Base-by-base conservation (phyloP, 2,888 invertebrate genomes). In the Conchocele bisecta region DNA sequence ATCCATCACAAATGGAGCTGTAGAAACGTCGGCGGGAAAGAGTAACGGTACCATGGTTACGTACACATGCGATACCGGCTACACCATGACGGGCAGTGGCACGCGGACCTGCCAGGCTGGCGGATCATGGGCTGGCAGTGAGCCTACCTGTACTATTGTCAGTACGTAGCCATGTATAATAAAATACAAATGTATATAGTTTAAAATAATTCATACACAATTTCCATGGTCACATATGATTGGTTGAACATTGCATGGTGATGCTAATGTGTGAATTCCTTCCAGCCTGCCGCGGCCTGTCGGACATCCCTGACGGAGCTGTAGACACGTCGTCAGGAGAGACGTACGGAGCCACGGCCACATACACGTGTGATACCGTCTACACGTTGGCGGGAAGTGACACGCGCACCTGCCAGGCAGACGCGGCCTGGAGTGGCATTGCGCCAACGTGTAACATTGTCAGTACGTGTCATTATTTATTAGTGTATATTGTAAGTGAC, bases 401-500 rank as follows among this genome's bases (percentile, higher is more conserved):
- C 1, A 56, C 48, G 11, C 53, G 73, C 6, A 68, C 64, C 2
- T 74, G 73, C 31, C 60, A 64, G 31, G 15, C 41, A 35, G 42
- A 64, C 31, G 65, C 68, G 6, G 37, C 50, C 4, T 74, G 73
- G 73, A 42, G 48, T 50, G 53, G 53, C 2, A 20, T 48, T 17
- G 39, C 51, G 24, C 67, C 73, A 17, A 64, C 46, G 11, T 73
- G 73, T 58, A 24, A 64, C 65, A 48, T n/a, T n/a, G n/a, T n/a
- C n/a, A n/a, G n/a, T n/a, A n/a, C n/a, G n/a, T n/a, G n/a, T n/a
- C n/a, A n/a, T n/a, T n/a, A n/a, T n/a, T n/a, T n/a, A n/a, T n/a
- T n/a, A n/a, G n/a, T n/a, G n/a, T n/a, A n/a, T n/a, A n/a, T n/a
- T n/a, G n/a, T n/a, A n/a, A n/a, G n/a, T n/a, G n/a, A n/a, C n/a